phyloP scores from a whole-genome alignment of 2,797 vertebrate species.

The Brachyrhaphis roseni region DNA sequence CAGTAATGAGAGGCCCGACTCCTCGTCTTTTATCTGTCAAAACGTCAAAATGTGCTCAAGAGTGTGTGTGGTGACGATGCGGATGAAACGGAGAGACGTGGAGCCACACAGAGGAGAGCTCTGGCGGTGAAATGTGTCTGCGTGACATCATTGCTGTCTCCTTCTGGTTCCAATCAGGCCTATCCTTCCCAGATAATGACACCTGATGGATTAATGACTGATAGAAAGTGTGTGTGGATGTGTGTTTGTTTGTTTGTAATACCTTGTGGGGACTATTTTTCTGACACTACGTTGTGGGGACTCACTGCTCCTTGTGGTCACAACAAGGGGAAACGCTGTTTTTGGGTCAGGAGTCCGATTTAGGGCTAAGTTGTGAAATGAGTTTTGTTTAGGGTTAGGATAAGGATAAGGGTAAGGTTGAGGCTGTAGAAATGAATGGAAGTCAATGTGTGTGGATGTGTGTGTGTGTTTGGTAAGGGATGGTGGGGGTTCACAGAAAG shows the following conservation, averaged over 20 bases:
- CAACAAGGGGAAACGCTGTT: too few species aligned
- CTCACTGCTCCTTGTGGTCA: too few species aligned
- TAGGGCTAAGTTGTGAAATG: too few species aligned
- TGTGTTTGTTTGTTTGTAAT: not conserved
- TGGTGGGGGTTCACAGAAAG: slow-evolving; percentile 57
- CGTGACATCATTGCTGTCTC: slow-evolving; percentile 79
- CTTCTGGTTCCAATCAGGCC: slow-evolving; percentile 80
- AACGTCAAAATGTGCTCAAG: slow-evolving; percentile 26
- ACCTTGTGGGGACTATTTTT: too few species aligned
- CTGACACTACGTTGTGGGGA: too few species aligned
- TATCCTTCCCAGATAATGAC: slow-evolving; percentile 74
- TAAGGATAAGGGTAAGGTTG: too few species aligned
- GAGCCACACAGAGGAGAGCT: slow-evolving; percentile 61
- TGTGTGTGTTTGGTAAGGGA: slow-evolving; percentile 23
- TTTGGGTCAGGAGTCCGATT: too few species aligned
- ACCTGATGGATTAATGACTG: slow-evolving; percentile 82
- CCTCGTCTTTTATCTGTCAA: slow-evolving; percentile 56
- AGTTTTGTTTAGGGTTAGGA: too few species aligned
- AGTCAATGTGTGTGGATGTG: not conserved
- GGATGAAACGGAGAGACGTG: slow-evolving; percentile 61
- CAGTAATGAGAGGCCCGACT: slow-evolving; percentile 25
- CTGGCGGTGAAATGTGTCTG: slow-evolving; percentile 54
- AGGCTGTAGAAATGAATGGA: too few species aligned
- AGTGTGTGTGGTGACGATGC: slow-evolving; percentile 39
- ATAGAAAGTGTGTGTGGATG: slow-evolving; percentile 55